Evolutionary conservation across 1,140 invertebrate genomes (phyloP).

Genomic region (Drosophila bipectinata): DNA sequence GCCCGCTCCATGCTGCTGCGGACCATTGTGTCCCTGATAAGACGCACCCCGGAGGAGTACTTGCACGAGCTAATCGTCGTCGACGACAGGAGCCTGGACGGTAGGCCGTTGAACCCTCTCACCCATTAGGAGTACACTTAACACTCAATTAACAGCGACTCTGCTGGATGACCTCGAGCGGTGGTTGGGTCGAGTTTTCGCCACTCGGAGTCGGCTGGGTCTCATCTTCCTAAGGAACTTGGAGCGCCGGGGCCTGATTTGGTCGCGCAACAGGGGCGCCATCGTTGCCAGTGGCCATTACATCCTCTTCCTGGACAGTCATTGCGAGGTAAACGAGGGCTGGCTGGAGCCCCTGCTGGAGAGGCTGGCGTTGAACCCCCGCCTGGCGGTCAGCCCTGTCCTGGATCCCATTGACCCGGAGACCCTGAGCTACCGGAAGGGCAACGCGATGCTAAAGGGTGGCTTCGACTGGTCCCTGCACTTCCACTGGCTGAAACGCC

Average conservation of each 20-base stretch:
- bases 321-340: slow-evolving; percentile 90
- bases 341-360: slow-evolving; percentile 89
- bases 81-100: slow-evolving; percentile 94
- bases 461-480: slow-evolving; percentile 98
- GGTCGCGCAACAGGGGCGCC: slow-evolving; percentile 89
- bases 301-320: slow-evolving; percentile 92
- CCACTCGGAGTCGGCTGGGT: slow-evolving; percentile 81
- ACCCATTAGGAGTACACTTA: background rate
- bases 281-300: slow-evolving; percentile 88
- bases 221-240: slow-evolving; percentile 85
- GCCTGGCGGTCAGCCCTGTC: slow-evolving; percentile 85
- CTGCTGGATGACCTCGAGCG: slow-evolving; percentile 30
- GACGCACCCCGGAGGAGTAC: slow-evolving; percentile 89
- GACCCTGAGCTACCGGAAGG: slow-evolving; percentile 85
- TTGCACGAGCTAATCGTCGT: slow-evolving; percentile 96
- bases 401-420: slow-evolving; percentile 87
- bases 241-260: slow-evolving; percentile 91
- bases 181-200: slow-evolving; percentile 85
- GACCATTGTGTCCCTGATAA: slow-evolving; percentile 90
- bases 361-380: slow-evolving; percentile 61
- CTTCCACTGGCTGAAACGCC: slow-evolving; percentile 95
- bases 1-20: slow-evolving; percentile 91
- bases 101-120: slow-evolving; percentile 58
- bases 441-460: slow-evolving; percentile 90
- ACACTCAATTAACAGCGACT: slow-evolving; percentile 22